phyloP scores from a whole-genome alignment of 2,888 invertebrate species.

The Chaetoderma sp. region DNA sequence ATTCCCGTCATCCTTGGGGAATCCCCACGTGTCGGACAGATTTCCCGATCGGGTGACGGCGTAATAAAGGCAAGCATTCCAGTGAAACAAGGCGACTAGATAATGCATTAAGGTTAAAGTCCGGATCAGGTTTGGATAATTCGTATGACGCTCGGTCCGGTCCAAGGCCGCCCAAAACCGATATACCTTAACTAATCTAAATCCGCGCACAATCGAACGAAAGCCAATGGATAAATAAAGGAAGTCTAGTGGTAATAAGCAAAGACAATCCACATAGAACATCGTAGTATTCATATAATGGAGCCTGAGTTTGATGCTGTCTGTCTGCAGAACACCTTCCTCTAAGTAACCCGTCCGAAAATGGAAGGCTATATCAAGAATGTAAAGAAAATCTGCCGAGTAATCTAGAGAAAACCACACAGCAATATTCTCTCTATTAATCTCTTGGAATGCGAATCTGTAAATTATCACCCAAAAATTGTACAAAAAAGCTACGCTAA shows the following conservation, averaged over 20 bases:
- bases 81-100: constrained; percentile 97
- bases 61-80: constrained; percentile 99
- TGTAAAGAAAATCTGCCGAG: constrained; percentile 94
- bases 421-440: constrained; percentile 84
- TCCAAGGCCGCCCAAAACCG: constrained; percentile 99
- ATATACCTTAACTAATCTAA: constrained; percentile 96
- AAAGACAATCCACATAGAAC: constrained; percentile 98
- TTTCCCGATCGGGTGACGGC: constrained; percentile 76
- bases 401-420: constrained; percentile 98
- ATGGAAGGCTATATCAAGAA: constrained; percentile 96
- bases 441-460: constrained; percentile 98
- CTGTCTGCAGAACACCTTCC: constrained; percentile 97
- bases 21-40: constrained; percentile 47
- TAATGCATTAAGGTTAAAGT: constrained; percentile 77
- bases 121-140: constrained; percentile 93
- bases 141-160: constrained; percentile 97
- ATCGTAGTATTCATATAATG: constrained; percentile 98
- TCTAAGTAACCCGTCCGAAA: constrained; percentile 97
- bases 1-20: constrained; percentile 52
- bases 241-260: constrained; percentile 96
- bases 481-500: constrained; percentile 68
- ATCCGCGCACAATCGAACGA: constrained; percentile 94
- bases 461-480: constrained; percentile 82
- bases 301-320: constrained; percentile 89
- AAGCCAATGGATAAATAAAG: constrained; percentile 95